These are phyloP conservation scores for Thalassarche chlororhynchos DNA, from an alignment of 2,113 vertebrate genomes.

Conservation along the genomic window DNA sequence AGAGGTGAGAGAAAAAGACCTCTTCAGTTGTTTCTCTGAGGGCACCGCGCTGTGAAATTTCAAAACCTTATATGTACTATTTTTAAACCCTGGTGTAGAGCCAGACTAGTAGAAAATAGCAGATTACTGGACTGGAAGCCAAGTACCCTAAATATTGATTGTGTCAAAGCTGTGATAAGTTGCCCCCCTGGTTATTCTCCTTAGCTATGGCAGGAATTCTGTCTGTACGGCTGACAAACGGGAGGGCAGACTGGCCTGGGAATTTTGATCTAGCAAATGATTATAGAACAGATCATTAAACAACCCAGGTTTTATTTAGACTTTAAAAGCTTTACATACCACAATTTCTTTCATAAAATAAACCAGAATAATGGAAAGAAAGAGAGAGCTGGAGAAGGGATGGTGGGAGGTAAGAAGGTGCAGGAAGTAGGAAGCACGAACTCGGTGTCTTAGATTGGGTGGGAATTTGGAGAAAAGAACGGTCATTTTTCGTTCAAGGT, in stretches of 20 bases:
- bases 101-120: conserved; percentile 41
- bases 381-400: neutral
- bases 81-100: conserved; percentile 43
- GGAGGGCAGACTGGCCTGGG: neutral
- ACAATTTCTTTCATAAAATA: neutral
- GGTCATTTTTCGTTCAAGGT: neutral
- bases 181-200: conserved; percentile 48
- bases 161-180: conserved; percentile 49
- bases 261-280: neutral
- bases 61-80: conserved; percentile 6
- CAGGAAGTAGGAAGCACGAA: neutral
- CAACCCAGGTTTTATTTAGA: conserved; percentile 25
- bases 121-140: conserved; percentile 49
- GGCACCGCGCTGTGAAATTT: neutral
- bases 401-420: neutral
- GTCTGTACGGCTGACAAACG: neutral
- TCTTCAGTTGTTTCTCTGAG: neutral
- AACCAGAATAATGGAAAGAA: neutral
- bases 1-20: neutral
- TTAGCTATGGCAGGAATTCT: conserved; percentile 15
- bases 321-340: neutral
- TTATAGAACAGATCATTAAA: conserved; percentile 5
- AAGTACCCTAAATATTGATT: conserved; percentile 52
- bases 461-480: neutral
- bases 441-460: neutral